phyloP scores from a whole-genome alignment of 2,113 vertebrate species.

The Labeo catla region DNA sequence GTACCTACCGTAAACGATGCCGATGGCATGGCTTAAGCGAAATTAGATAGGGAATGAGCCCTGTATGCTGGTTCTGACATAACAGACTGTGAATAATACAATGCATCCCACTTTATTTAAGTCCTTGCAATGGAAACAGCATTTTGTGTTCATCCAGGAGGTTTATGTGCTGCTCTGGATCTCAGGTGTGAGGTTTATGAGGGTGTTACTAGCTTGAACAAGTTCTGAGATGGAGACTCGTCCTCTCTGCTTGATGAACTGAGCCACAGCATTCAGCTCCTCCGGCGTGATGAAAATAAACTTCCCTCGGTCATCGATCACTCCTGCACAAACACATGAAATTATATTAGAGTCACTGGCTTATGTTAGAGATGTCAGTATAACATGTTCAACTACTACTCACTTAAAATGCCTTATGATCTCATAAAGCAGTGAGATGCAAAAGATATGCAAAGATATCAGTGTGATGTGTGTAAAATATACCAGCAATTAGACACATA shows the following conservation, averaged over 20 bases:
- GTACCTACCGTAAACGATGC: background rate
- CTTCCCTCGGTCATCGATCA: conserved; percentile 97
- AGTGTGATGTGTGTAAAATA: no score
- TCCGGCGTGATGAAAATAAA: conserved; percentile 95
- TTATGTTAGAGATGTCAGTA: background rate
- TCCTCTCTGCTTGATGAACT: conserved; percentile 87
- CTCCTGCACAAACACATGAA: conserved; percentile 75
- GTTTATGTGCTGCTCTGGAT: conserved; percentile 65
- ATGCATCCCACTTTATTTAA: background rate
- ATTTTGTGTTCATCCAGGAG: no score
- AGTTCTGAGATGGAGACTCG: conserved; percentile 91
- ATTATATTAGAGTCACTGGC: background rate
- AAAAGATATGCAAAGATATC: no score
- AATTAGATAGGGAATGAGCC: background rate
- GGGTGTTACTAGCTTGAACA: conserved; percentile 90
- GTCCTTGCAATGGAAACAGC: background rate
- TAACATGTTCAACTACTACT: no score
- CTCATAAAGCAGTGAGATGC: no score
- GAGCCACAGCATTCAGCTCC: conserved; percentile 88
- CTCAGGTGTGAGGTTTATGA: conserved; percentile 86
- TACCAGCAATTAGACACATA: no score
- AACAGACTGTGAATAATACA: background rate
- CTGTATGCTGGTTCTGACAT: background rate
- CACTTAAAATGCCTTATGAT: no score
- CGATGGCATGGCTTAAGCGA: background rate